Base-by-base conservation (phyloP, 2,888 invertebrate species). In the Notodonta dromedarius region DNA sequence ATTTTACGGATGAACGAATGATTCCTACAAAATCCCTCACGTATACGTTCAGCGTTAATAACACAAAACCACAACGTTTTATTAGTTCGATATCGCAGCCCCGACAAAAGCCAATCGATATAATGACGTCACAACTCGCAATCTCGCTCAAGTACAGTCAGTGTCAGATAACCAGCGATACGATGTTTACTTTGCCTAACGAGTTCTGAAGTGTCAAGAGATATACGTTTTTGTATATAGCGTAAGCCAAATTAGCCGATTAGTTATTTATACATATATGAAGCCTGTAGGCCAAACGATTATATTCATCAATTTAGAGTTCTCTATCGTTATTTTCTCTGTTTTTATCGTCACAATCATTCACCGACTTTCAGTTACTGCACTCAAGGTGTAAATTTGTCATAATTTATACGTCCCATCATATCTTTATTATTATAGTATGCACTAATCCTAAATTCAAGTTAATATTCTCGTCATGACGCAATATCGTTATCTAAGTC, bases 401-500 rank as follows among this genome's bases (percentile, higher is more conserved):
- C 24, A 24, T 24, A 35, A n/a, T n/a, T 48, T 5, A 6, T n/a
- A n/a, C 4, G 48, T 48, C 42, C 8, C 42, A 42, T 4, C 9
- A 42, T 11, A 9, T 42, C 42, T 9, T 42, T 42, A 42, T 11
- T 42, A 48, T 7, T 48, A 48, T 48, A 9, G 56, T 61, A 67
- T 61, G 2, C 7, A 63, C 50, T 57, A 62, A 35, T 55, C 55
- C 57, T 53, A 53, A 62, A 64, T 67, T 57, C 63, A 58, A 64
- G 55, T 77, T 76, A 74, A 60, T 70, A 76, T 75, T 66, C 61
- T 39, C 32, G 63, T 70, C 74, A 76, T 70, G 73, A 59, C 66
- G 65, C 73, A 66, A 70, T 73, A 73, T 67, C 59, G 66, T 66
- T 71, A 75, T 75, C 67, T 67, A 63, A 72, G 65, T 71, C 76